These are phyloP conservation scores for Oasisia sp. DNA, from an alignment of 2,888 invertebrate genomes.

Conservation along the genomic window DNA sequence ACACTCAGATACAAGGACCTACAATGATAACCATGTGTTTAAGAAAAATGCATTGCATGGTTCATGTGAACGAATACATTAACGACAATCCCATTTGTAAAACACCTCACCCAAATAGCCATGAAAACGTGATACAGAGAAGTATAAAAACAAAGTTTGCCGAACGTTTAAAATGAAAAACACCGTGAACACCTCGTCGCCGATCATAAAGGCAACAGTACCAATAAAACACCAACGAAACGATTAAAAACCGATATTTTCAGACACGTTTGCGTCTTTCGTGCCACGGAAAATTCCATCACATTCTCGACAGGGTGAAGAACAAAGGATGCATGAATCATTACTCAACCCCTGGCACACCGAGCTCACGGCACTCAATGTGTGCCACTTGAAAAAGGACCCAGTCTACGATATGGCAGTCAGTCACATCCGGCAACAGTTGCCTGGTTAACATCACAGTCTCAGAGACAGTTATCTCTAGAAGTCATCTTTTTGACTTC, in stretches of 20 bases:
- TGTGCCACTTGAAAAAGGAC: neutral
- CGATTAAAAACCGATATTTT: neutral
- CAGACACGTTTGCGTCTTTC: neutral
- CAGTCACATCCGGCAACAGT: neutral
- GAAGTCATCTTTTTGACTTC: neutral
- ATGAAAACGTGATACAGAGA: neutral
- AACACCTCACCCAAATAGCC: neutral
- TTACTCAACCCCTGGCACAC: neutral
- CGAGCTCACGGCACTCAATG: neutral
- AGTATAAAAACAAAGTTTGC: neutral
- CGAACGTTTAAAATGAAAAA: neutral
- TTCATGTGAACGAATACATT: neutral
- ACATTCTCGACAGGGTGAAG: neutral
- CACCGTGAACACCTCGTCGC: neutral
- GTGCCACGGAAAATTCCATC: neutral
- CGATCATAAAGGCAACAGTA: neutral
- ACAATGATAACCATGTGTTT: too few species aligned
- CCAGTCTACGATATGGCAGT: neutral
- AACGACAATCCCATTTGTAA: neutral
- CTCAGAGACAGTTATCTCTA: neutral
- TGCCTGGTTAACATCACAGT: neutral
- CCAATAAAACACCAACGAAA: neutral
- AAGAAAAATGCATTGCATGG: neutral
- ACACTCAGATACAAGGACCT: too few species aligned
- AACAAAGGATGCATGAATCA: neutral